Base-by-base conservation (phyloP, 2,888 invertebrate species). In the Metalampra italica region DNA sequence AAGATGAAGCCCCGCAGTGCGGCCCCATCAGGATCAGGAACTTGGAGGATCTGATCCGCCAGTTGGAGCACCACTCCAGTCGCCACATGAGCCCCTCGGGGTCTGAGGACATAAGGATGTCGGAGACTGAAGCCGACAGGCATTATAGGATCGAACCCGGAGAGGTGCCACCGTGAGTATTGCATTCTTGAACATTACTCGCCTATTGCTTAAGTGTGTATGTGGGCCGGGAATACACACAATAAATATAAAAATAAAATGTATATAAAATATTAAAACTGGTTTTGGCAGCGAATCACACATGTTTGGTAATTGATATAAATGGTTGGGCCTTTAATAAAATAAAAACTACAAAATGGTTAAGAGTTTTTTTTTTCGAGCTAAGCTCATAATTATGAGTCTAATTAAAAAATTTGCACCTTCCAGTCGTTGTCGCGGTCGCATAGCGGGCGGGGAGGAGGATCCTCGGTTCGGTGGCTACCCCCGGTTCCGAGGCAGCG, bases 41-140 rank as follows among this genome's bases (percentile, higher is more conserved):
- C 80, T 90, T 97, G 57, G 97, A 97, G 83, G 97, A 97, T 81
- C 91, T 97, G 54, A 96, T 97, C 70, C 90, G 97, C 48, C 96
- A 96, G 81, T 87, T 97, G 64, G 96, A 96, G 78, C 95, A 96
- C 76, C 96, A 96, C 79, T 94, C 96, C 62, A 92, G 93, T 55
- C 91, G 96, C 15, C 96, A 96, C 82, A 95, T 96, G 94, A 96
- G 96, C 73, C 97, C 97, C 45, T 95, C 95, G 62, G 97, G 96
- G 53, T 96, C 96, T 13, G 97, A 97, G 77, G 97, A 97, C 71
- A 96, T 97, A 72, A 87, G 94, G 61, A 94, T 95, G 92, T 96
- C 96, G 49, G 97, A 97, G 84, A 94, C 95, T 46, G 97, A 97
- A 78, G 94, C 94, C 46, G 97, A 97, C 78, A 92, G 97, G 49